These are phyloP conservation scores for Pristionchus pacificus DNA, from an alignment of 1,140 invertebrate genomes.

Conservation along the genomic window DNA sequence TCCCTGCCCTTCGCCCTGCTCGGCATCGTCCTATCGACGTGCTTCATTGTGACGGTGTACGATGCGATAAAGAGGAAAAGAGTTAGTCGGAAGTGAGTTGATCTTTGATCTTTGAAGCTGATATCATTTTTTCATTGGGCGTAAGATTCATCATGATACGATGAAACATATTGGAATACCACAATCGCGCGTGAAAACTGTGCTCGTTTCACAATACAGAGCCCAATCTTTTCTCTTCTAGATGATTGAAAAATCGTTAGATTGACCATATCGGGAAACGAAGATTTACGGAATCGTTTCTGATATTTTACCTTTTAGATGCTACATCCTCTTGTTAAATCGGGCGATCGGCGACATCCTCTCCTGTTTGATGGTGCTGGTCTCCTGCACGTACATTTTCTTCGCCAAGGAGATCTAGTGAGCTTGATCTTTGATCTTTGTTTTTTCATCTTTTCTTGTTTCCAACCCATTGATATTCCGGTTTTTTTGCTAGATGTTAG, in stretches of 20 bases:
- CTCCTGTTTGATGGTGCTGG: neutral
- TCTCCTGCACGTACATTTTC: neutral
- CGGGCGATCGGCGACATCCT: neutral
- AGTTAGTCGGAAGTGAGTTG: neutral
- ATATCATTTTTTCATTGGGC: no score
- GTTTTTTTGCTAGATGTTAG: no score
- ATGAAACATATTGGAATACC: no score
- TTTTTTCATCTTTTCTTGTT: no score
- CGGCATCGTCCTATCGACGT: neutral
- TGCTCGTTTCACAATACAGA: neutral
- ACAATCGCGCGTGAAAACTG: no score
- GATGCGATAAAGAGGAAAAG: neutral
- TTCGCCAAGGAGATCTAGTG: neutral
- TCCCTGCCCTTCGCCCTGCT: neutral
- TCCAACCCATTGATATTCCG: no score
- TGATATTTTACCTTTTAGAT: neutral
- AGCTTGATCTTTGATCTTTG: no score
- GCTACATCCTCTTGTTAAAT: neutral
- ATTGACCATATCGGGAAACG: no score
- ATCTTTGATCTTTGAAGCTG: no score
- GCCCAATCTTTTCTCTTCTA: no score
- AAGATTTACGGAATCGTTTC: neutral
- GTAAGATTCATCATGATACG: no score
- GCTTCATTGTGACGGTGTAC: neutral
- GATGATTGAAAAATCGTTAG: no score